phyloP scores from a whole-genome alignment of 2,797 vertebrate species.

The Botia almorhae region DNA sequence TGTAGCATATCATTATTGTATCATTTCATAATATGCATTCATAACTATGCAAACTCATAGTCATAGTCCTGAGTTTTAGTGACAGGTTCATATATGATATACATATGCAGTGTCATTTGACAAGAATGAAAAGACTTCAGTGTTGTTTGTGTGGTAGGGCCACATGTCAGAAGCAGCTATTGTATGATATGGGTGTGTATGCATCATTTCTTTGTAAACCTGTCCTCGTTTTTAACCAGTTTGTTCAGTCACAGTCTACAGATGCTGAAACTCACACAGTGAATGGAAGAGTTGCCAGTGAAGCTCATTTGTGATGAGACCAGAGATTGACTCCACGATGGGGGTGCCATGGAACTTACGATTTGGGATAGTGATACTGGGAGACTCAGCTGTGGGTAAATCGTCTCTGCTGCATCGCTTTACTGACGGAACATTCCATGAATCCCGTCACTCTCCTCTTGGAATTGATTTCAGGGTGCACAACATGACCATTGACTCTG shows the following conservation, averaged over 20 bases:
- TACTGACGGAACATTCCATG: conserved; percentile 56
- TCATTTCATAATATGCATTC: background rate
- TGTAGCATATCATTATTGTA: too few relatives aligned
- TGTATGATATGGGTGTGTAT: conserved; percentile 39
- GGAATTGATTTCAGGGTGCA: conserved; percentile 61
- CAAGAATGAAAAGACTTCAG: background rate
- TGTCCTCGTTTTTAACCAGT: conserved; percentile 50
- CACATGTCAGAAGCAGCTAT: background rate
- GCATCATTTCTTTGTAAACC: background rate
- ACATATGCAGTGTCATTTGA: background rate
- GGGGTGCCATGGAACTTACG: conserved; percentile 49
- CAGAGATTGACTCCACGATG: conserved; percentile 20
- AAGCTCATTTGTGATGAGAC: too few relatives aligned
- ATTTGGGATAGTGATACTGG: conserved; percentile 57
- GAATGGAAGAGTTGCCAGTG: background rate
- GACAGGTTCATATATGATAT: background rate
- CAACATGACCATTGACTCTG: conserved; percentile 49
- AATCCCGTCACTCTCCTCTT: conserved; percentile 51
- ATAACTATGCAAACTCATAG: background rate
- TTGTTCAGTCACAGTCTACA: conserved; percentile 40
- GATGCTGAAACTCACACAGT: background rate
- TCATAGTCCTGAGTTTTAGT: background rate
- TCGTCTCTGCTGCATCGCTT: conserved; percentile 57
- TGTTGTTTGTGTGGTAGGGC: background rate
- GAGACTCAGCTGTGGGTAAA: conserved; percentile 57